Conservation (phyloP, 2,113 vertebrate genomes). For the Ovis canadensis region DNA sequence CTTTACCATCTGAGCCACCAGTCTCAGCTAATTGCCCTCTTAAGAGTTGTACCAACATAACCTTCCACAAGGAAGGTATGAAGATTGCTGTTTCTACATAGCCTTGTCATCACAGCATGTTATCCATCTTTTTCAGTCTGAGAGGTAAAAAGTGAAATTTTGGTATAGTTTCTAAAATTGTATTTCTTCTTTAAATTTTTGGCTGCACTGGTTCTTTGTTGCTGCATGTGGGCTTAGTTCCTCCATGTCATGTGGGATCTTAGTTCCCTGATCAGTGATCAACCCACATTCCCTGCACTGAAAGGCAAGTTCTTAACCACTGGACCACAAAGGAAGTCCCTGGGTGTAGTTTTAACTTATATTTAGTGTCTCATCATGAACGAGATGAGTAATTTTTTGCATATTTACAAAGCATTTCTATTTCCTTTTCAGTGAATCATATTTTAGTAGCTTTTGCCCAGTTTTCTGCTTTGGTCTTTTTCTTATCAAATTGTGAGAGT, state of each 20-base stretch:
- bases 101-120: not conserved
- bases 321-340: not conserved
- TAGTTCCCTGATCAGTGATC: not conserved
- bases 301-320: not conserved
- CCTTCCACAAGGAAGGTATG: not conserved
- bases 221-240: not conserved
- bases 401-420: not conserved
- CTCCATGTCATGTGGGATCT: not conserved
- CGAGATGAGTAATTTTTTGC: not conserved
- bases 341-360: not conserved
- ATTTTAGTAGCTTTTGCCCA: not conserved
- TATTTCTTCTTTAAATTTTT: not conserved
- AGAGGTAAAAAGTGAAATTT: not conserved
- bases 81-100: not conserved
- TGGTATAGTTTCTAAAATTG: not conserved
- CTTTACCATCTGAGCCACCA: not conserved
- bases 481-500: not conserved
- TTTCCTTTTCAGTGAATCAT: not conserved
- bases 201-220: not conserved
- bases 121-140: not conserved
- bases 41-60: not conserved
- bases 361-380: not conserved
- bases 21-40: not conserved
- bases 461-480: not conserved
- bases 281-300: not conserved